Conservation (phyloP, 1,140 invertebrate genomes). For the Drosophila mojavensis region DNA sequence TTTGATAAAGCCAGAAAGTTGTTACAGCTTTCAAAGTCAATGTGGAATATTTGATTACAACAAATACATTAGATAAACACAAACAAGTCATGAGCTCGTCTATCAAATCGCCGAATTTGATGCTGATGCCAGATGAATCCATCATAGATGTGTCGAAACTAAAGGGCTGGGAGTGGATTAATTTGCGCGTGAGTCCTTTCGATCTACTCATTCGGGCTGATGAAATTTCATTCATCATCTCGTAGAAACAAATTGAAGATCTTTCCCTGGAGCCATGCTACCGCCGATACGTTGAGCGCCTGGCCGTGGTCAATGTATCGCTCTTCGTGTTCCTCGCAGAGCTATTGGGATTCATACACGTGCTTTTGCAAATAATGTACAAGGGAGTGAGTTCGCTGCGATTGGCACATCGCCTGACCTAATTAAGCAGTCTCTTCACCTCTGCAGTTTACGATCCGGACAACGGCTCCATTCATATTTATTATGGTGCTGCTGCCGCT, state of each 20-base stretch:
- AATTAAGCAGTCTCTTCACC: background rate
- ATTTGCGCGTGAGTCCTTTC: conserved; percentile 19
- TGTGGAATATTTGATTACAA: no score
- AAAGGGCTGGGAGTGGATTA: conserved; percentile 23
- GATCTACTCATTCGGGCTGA: no score
- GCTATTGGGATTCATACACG: conserved; percentile 15
- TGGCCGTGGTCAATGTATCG: conserved; percentile 17
- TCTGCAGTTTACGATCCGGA: background rate
- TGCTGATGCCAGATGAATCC: background rate
- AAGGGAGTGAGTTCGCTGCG: conserved; percentile 9
- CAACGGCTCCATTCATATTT: conserved; percentile 10
- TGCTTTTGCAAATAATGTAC: background rate
- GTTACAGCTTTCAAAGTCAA: no score
- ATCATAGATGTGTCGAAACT: no score
- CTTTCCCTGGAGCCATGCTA: conserved; percentile 28
- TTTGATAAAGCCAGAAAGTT: no score
- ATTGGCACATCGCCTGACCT: background rate
- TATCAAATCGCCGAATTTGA: background rate
- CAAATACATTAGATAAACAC: no score
- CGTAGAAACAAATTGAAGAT: conserved; percentile 15
- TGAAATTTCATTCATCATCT: no score
- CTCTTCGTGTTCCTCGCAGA: conserved; percentile 37
- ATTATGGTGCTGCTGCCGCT: conserved; percentile 4
- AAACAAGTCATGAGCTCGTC: no score
- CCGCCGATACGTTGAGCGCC: conserved; percentile 23